Evolutionary conservation across 2,888 invertebrate genomes (phyloP).

Genomic region (Drosophila nigricruria): DNA sequence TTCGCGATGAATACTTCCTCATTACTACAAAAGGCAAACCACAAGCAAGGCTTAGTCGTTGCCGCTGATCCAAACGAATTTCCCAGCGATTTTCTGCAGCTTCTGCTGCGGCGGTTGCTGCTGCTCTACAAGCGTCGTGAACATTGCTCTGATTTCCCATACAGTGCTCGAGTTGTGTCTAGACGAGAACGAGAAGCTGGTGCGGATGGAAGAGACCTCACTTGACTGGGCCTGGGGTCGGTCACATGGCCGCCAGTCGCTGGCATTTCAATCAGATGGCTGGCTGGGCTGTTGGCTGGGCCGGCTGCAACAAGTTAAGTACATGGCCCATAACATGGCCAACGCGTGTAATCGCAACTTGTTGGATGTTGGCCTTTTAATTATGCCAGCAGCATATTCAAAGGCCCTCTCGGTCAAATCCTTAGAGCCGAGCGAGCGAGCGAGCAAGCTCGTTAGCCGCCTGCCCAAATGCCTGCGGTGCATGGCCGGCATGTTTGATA

Average conservation of each 20-base stretch:
- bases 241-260: constrained; percentile 45
- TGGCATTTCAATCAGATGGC: constrained; percentile 74
- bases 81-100: constrained; percentile 50
- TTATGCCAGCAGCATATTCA: constrained; percentile 72
- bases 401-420: constrained; percentile 56
- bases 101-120: constrained; percentile 13
- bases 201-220: constrained; percentile 20
- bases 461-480: constrained; percentile 36
- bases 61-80: constrained; percentile 34
- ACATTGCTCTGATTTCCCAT: constrained; percentile 61
- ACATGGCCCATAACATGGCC: constrained; percentile 79
- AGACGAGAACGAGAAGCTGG: constrained; percentile 29
- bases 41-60: constrained; percentile 2
- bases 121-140: constrained; percentile 30
- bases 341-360: constrained; percentile 78
- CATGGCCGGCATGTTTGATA: constrained; percentile 64
- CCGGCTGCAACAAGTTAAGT: constrained; percentile 58
- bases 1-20: constrained; percentile 34
- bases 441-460: constrained; percentile 56
- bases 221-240: constrained; percentile 46
- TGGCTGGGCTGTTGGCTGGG: constrained; percentile 26
- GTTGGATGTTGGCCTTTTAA: constrained; percentile 66
- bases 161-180: constrained; percentile 48
- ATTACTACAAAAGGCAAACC: constrained; percentile 32
- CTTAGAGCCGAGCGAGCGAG: constrained; percentile 17